Conservation (phyloP, 1,140 invertebrate species). For the Rhopalosiphum maidis region DNA sequence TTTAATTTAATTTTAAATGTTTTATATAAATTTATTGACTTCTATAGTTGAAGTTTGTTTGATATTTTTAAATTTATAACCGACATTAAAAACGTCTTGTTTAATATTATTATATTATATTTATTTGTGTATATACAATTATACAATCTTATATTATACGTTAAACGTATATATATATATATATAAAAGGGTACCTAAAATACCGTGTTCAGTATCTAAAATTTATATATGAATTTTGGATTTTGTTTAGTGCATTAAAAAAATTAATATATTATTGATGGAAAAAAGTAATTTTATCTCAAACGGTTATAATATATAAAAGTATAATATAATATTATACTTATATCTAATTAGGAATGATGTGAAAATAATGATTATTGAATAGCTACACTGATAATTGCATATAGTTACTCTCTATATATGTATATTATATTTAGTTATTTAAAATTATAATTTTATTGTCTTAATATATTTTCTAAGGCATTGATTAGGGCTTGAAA, state of each 20-base stretch:
- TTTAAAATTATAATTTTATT: no score
- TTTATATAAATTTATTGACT: conserved; percentile 39
- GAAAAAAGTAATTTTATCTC: not conserved
- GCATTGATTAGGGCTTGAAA: no score
- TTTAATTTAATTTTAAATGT: conserved; percentile 32
- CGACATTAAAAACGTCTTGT: conserved; percentile 27
- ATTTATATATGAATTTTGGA: not conserved
- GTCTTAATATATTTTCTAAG: no score
- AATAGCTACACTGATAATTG: not conserved
- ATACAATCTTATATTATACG: conserved; percentile 14
- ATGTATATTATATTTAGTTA: no score
- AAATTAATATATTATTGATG: not conserved
- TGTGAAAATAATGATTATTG: not conserved
- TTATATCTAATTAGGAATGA: not conserved
- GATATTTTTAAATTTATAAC: conserved; percentile 37
- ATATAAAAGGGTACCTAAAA: not conserved
- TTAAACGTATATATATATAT: not conserved
- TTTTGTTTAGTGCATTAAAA: not conserved
- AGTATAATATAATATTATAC: not conserved
- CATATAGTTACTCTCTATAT: no score
- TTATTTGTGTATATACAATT: not conserved
- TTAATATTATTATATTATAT: conserved; percentile 28
- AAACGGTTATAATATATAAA: not conserved
- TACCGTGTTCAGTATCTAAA: not conserved
- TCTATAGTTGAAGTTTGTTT: conserved; percentile 27